A percentile compares a stretch with the other conserved stretches of the same genome.
These are phyloP conservation scores for Argyresthia goedartella DNA, from an alignment of 2,888 invertebrate species.

Conservation along the genomic window DNA sequence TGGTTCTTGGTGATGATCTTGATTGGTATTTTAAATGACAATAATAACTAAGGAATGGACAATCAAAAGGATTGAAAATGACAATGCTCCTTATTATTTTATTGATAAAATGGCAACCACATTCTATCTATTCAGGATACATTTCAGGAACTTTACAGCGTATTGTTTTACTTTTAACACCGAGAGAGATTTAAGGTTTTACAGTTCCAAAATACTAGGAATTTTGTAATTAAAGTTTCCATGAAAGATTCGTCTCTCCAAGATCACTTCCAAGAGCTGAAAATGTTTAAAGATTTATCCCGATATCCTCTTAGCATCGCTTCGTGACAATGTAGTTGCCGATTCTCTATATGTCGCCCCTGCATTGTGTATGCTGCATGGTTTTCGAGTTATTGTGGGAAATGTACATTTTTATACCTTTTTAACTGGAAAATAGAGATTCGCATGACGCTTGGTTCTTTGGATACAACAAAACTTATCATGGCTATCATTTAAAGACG, in stretches of 20 bases:
- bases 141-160: too few species aligned
- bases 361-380: conserved; percentile 61
- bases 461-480: conserved; percentile 34
- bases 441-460: conserved; percentile 49
- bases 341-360: conserved; percentile 46
- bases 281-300: not conserved
- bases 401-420: not conserved
- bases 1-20: conserved; percentile 18
- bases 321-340: conserved; percentile 72
- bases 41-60: too few species aligned
- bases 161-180: too few species aligned
- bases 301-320: conserved; percentile 47
- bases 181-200: too few species aligned
- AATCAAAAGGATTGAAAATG: too few species aligned
- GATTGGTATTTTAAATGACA: not conserved
- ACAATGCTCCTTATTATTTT: too few species aligned
- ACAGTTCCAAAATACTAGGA: too few species aligned
- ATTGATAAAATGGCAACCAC: too few species aligned
- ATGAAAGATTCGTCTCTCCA: too few species aligned
- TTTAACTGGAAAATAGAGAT: conserved; percentile 24
- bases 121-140: too few species aligned
- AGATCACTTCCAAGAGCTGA: too few species aligned
- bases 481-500: conserved; percentile 55
- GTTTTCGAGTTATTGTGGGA: conserved; percentile 24
- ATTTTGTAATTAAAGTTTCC: too few species aligned